A percentile compares a stretch with the other conserved stretches of the same genome.
These are phyloP conservation scores for Drosophila malerkotliana DNA, from an alignment of 1,140 invertebrate species.

Conservation along the genomic window DNA sequence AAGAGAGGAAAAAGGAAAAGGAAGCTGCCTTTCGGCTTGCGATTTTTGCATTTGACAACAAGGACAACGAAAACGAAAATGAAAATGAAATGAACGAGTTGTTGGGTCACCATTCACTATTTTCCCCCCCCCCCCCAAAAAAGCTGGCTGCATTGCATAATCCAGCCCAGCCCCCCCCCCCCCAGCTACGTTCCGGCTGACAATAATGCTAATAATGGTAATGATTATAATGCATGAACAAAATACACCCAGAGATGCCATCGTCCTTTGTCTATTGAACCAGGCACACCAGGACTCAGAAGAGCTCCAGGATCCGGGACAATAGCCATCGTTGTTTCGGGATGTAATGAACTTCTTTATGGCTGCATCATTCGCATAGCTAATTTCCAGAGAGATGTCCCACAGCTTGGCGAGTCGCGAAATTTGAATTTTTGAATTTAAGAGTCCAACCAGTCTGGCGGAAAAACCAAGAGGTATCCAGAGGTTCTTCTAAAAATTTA, in stretches of 20 bases:
- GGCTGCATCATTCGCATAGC: constrained; percentile 47
- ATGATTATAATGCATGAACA: constrained; percentile 55
- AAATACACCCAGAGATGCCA: constrained; percentile 46
- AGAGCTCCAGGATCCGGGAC: neutral
- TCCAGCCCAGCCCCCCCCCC: constrained; percentile 25
- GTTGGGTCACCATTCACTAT: constrained; percentile 22
- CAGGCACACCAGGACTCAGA: neutral
- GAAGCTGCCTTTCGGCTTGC: constrained; percentile 64
- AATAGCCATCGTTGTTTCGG: neutral
- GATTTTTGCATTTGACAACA: constrained; percentile 78
- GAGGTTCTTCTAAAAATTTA: neutral
- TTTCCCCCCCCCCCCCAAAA: constrained; percentile 3
- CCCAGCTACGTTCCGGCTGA: constrained; percentile 19
- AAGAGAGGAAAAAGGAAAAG: constrained; percentile 68
- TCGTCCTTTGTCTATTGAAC: constrained; percentile 51
- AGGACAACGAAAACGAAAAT: constrained; percentile 47
- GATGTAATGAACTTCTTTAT: constrained; percentile 61
- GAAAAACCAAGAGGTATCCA: neutral
- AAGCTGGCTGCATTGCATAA: constrained; percentile 52
- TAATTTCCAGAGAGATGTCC: constrained; percentile 21
- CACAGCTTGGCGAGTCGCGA: neutral
- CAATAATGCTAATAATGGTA: constrained; percentile 65
- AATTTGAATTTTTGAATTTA: constrained; percentile 3
- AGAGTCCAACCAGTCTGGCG: neutral
- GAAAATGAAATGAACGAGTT: constrained; percentile 64